A percentile compares a stretch with the other conserved stretches of the same genome.
phyloP scores from a whole-genome alignment of 2,797 vertebrate genomes.

The Harpagifer antarcticus region DNA sequence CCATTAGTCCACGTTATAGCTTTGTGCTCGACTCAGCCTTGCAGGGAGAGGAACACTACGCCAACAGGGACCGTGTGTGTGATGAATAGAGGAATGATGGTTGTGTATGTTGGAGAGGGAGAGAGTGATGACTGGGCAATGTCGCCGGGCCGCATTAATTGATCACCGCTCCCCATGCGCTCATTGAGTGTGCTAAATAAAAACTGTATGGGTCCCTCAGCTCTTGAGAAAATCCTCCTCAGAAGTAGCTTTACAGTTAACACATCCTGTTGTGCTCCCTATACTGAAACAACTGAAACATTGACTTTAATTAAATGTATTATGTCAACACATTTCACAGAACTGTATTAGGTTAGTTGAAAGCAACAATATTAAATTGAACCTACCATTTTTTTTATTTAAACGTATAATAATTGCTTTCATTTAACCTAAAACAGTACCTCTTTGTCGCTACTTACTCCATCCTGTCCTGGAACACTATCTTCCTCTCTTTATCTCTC shows the following conservation, averaged over 20 bases:
- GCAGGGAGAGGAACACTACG: constrained; percentile 20
- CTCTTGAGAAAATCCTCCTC: constrained; percentile 46
- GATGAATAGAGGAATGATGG: not conserved
- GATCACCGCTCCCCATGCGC: constrained; percentile 52
- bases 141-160: constrained; percentile 63
- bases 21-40: constrained; percentile 27
- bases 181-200: constrained; percentile 58
- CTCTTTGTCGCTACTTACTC: constrained; percentile 22
- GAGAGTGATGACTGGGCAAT: constrained; percentile 60
- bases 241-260: constrained; percentile 50
- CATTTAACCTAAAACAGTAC: not conserved
- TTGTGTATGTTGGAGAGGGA: not conserved
- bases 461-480: constrained; percentile 17
- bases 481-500: constrained; percentile 27
- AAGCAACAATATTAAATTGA: no score
- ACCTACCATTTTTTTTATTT: no score
- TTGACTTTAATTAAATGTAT: no score
- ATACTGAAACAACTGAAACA: no score
- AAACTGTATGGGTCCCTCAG: constrained; percentile 40
- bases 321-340: no score
- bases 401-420: no score
- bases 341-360: no score
- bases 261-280: constrained; percentile 33
- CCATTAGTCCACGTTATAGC: constrained; percentile 47
- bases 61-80: constrained; percentile 5